Base-by-base conservation (phyloP, 2,113 vertebrate genomes). In the Sinocyclocheilus grahami region DNA sequence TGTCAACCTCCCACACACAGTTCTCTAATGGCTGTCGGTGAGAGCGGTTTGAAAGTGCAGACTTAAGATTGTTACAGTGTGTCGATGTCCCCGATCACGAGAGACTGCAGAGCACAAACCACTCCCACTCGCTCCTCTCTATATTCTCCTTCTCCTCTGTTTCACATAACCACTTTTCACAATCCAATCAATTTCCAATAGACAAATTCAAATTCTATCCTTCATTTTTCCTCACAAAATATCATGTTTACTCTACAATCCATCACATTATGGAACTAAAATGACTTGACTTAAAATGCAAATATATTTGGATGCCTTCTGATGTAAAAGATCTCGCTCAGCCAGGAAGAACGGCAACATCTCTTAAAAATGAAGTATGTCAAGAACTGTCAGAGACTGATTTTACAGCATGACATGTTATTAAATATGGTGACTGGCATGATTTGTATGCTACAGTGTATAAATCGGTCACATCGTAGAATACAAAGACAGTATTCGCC, bases 1-100 rank as follows among this genome's bases (percentile, higher is more conserved):
- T 83, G 81, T 83, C 81, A 83, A 71, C 81, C 81, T 53, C 65
- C 81, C 81, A 83, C 81, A 71, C 39, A 30, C 46, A 5, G 22
- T 74, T 33, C 72, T 85, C 86, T 89, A 83, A 85, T 82, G 83
- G 75, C 72, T 75, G 78, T 39, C 27, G n/a, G 84, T 51, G 79
- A 85, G 62, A 88, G 71, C n/a, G 30, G 46, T 80, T 74, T 85
- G 87, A 85, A 67, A 82, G 84, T 51, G 11, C 2, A 13, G 65
- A 58, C 55, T 51, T 53, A 55, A 71, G 84, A 83, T 78, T 33
- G 87, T 85, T 88, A 76, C n/a, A 60, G 72, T 37, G 83, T 65
- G 27, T 78, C 65, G 27, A 86, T 74, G 55, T 37, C 81, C 63
- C 74, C 27, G 60, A 84, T 88, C 75, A 88, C 78, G 18, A 74